Evolutionary conservation across 2,797 vertebrate species (phyloP).

Genomic region (Semotilus atromaculatus): DNA sequence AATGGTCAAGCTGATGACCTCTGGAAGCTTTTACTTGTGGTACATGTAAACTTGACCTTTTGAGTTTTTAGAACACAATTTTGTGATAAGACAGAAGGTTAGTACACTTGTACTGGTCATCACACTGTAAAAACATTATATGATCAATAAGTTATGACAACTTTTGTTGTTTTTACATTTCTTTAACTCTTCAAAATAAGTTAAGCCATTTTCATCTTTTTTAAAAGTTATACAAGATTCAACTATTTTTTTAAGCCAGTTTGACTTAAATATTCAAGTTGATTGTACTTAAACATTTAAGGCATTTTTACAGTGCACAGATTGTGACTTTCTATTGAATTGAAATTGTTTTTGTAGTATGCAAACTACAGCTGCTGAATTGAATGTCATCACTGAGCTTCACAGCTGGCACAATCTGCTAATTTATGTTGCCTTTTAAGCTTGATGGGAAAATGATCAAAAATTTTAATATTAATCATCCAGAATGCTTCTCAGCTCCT

Average conservation of each 20-base stretch:
- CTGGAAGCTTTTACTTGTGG: neutral
- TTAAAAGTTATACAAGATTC: too few relatives aligned
- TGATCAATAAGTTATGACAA: too few relatives aligned
- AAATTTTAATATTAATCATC: conserved; percentile 51
- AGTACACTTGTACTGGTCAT: neutral
- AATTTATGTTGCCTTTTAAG: conserved; percentile 47
- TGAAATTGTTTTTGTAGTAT: neutral
- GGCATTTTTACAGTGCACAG: too few relatives aligned
- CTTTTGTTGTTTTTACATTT: too few relatives aligned
- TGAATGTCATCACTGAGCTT: conserved; percentile 11
- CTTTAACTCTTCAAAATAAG: too few relatives aligned
- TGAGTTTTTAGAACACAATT: neutral
- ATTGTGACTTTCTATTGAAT: neutral
- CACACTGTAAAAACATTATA: too few relatives aligned
- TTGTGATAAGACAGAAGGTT: neutral
- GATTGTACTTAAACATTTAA: too few relatives aligned
- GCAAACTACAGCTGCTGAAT: conserved; percentile 19
- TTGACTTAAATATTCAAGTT: too few relatives aligned
- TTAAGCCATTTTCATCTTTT: too few relatives aligned
- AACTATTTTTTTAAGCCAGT: too few relatives aligned
- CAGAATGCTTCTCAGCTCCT: conserved; percentile 34
- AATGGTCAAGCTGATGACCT: neutral
- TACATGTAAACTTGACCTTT: neutral
- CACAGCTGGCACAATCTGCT: conserved; percentile 31
- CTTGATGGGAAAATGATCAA: conserved; percentile 47